Evolutionary conservation across 2,113 vertebrate genomes (phyloP).

Genomic region (Calyptomena viridis): DNA sequence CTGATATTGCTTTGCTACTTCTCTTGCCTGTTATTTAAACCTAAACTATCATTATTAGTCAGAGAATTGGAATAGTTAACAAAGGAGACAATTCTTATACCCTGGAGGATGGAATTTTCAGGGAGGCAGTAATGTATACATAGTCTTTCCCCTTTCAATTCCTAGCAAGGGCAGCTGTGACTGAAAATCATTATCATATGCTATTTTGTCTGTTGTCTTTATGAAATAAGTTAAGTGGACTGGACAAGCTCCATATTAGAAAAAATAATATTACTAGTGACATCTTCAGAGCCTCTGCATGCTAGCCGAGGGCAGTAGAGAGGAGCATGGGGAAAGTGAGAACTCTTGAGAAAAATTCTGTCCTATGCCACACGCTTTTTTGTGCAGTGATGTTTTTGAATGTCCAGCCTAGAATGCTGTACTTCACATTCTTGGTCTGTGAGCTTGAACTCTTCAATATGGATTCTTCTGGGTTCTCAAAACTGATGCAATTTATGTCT

Average conservation of each 20-base stretch:
- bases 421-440: not conserved
- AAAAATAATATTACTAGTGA: not conserved
- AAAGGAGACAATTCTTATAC: not conserved
- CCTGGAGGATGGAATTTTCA: not conserved
- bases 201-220: not conserved
- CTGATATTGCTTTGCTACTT: not conserved
- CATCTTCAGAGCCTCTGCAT: not conserved
- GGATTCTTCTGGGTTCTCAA: not conserved
- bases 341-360: not conserved
- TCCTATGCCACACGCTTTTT: not conserved
- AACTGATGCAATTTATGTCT: not conserved
- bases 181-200: slow-evolving; percentile 15
- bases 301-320: not conserved
- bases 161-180: not conserved
- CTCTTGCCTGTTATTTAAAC: not conserved
- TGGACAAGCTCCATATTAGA: slow-evolving; percentile 7
- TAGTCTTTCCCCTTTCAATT: not conserved
- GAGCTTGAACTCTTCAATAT: not conserved
- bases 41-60: not conserved
- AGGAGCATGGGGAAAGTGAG: not conserved
- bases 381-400: not conserved
- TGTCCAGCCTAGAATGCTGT: not conserved
- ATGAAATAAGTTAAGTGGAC: slow-evolving; percentile 8
- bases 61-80: not conserved
- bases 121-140: not conserved